A percentile compares a stretch with the other conserved stretches of the same genome.
Evolutionary conservation across 1,140 invertebrate genomes (phyloP).

Genomic region (Periplaneta americana): DNA sequence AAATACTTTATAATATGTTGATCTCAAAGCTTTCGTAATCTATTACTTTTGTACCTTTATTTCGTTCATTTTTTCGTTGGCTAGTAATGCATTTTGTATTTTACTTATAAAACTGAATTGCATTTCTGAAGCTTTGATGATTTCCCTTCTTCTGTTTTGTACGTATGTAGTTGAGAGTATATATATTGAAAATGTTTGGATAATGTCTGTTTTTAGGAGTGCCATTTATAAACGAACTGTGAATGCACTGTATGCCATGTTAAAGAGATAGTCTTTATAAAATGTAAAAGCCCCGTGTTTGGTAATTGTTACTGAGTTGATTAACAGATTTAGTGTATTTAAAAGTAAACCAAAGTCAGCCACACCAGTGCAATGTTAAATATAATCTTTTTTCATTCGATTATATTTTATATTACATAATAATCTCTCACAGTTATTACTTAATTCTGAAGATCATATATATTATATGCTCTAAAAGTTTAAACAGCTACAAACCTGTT

Average conservation of each 20-base stretch:
- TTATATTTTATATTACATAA: background rate
- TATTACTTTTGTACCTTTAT: too few species aligned
- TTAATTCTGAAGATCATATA: too few species aligned
- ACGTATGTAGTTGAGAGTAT: background rate
- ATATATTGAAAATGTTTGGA: background rate
- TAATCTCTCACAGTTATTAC: background rate
- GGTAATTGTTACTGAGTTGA: background rate
- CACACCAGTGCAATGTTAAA: background rate
- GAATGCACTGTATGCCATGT: background rate
- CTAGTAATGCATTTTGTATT: too few species aligned
- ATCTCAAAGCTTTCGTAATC: too few species aligned
- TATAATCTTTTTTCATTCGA: too few species aligned
- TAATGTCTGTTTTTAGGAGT: background rate
- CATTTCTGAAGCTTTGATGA: too few species aligned
- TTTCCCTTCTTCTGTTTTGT: background rate
- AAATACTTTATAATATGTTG: too few species aligned
- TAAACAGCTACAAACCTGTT: too few species aligned
- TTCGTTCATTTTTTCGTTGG: too few species aligned
- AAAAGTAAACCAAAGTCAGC: background rate
- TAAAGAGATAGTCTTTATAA: background rate
- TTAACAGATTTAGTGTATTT: background rate
- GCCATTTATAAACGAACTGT: background rate
- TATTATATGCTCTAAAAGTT: too few species aligned
- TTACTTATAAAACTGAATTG: too few species aligned
- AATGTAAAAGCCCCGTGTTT: background rate